These are phyloP conservation scores for Ernsta delagoae DNA, from an alignment of 2,888 invertebrate species.

Conservation along the genomic window DNA sequence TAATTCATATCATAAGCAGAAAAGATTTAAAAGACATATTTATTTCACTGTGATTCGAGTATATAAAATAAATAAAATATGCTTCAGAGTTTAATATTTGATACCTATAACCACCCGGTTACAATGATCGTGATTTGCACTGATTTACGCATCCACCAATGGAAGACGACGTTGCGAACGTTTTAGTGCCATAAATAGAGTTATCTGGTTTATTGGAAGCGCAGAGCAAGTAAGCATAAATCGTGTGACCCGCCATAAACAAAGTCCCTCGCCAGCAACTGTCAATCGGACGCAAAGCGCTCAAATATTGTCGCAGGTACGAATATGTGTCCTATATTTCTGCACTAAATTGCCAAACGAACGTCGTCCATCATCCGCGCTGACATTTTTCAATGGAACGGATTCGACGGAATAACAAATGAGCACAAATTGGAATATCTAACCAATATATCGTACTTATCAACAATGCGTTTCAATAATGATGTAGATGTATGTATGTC, in stretches of 20 bases:
- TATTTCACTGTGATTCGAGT: too few species aligned
- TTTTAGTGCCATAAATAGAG: conserved; percentile 24
- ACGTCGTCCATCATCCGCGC: conserved; percentile 62
- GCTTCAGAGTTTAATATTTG: neutral
- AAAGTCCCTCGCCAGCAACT: conserved; percentile 49
- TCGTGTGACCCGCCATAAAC: conserved; percentile 27
- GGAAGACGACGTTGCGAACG: conserved; percentile 8
- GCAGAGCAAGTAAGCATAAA: conserved; percentile 38
- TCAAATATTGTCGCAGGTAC: conserved; percentile 61
- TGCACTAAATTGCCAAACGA: conserved; percentile 59
- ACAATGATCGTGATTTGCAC: conserved; percentile 10
- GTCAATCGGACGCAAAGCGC: conserved; percentile 60
- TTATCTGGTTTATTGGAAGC: conserved; percentile 23
- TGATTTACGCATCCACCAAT: conserved; percentile 12
- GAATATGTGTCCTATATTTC: conserved; percentile 50
- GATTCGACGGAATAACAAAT: conserved; percentile 56
- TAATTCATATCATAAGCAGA: too few species aligned
- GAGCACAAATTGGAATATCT: conserved; percentile 57
- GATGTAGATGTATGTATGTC: neutral
- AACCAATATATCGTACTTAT: conserved; percentile 44
- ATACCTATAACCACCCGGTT: neutral
- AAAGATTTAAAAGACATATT: too few species aligned
- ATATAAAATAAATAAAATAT: neutral
- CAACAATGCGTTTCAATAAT: conserved; percentile 31
- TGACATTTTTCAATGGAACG: conserved; percentile 63